Base-by-base conservation (phyloP, 2,888 invertebrate genomes). In the Drosophila suboccidentalis region DNA sequence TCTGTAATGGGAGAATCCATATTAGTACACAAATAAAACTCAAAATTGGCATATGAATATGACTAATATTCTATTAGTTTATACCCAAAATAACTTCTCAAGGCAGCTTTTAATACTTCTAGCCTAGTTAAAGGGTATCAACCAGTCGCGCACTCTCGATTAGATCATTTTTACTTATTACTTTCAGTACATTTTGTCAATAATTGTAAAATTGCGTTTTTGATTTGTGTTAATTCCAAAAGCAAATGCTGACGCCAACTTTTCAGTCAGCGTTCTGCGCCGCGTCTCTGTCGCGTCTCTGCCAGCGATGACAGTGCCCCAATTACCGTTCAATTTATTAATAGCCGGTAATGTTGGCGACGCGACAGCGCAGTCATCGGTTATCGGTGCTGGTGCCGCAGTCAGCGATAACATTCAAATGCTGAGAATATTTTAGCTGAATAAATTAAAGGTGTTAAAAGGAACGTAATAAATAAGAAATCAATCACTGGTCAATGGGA, bases 291-390 rank as follows among this genome's bases (percentile, higher is more conserved):
- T 22, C 53, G 36, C 76, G 60, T 57, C 67, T 63, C 68, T 54
- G 74, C 38, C 47, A 36, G 36, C 67, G 64, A 34, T 62, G 65
- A 62, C 63, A 72, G 75, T 75, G 86, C 59, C 75, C 85, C 86
- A 86, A 76, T 86, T 87, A 82, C 81, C 67, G 75, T 75, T 78
- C 67, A 69, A 71, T 78, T 81, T 86, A 86, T 83, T 81, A 82
- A 83, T 86, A 86, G 75, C 68, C 70, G 70, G 57, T 51, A 78
- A 75, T 72, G 75, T 75, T 73, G 32, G 63, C 65, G 44, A 53
- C 58, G 41, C 41, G 38, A 65, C 60, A 36, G n/a, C 50, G 38
- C 62, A 36, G 63, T 34, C 57, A 65, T 47, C 60, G 60, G 71
- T 68, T 75, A 78, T 75, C 75, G 64, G 36, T 65, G 34, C 43